Evolutionary conservation across 53 echinoderm and acorn worm species (phyloP), one percentile per base, ranked within the genome.

Genomic region (Stichopus horrens): DNA sequence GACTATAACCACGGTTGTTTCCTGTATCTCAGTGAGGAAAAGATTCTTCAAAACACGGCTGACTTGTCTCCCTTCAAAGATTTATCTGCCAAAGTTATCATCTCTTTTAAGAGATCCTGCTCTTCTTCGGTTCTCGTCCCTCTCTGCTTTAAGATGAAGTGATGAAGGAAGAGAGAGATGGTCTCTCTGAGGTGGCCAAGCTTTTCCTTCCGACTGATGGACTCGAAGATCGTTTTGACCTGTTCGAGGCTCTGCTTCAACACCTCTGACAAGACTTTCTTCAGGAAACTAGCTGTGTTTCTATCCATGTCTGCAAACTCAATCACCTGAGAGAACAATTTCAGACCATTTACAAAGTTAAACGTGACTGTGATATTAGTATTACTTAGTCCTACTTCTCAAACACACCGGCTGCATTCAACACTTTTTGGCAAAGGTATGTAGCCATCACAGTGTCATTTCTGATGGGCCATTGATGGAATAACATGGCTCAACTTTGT

Each of bases 291-390:
- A 9, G 96, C 94, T n/a, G 92, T 96, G 52, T 86, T 18, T 63
- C 96, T 99, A 86, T 94, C 90, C 71, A 99, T 94, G 80, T 99
- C 99, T 4, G 94, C 94, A 91, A 99, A 99, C 58, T 99, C 99
- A 54, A 99, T 92, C 59, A 99, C 94, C 99, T 99, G 91, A 83
- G 79, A 92, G 53, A 57, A 22, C 55, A 22, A 89, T 16, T 77
- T 5, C 52, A 9, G 56, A 81, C 10, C 6, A 53, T 8, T 78
- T 14, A 37, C 37, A 37, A 37, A 37, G 37, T 37, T 37, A 37
- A 37, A 37, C 37, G 2, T 37, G 37, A 37, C 37, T 37, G 37
- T 37, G 37, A 37, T 37, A 37, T 37, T 37, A 37, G 37, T 37
- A 37, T 37, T 37, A 37, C 37, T 37, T 37, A 37, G 37, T 37